Evolutionary conservation across 2,888 invertebrate genomes (phyloP).

Genomic region (Rotaria macrura): DNA sequence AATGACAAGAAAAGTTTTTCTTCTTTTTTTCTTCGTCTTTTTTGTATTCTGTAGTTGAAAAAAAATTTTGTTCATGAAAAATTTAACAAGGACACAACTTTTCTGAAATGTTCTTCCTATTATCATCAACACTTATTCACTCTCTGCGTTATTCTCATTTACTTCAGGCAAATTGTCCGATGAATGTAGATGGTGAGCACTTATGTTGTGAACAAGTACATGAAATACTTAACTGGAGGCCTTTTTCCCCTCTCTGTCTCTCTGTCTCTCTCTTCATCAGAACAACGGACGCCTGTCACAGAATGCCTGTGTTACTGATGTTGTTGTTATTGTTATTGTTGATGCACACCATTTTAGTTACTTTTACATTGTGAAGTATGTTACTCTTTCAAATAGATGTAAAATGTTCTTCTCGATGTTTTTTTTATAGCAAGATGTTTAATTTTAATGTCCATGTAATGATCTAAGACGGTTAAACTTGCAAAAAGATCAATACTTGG

Average conservation of each 20-base stretch:
- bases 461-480: not conserved
- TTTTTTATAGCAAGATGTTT: not conserved
- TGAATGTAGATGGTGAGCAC: not conserved
- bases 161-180: not conserved
- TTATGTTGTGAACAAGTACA: not conserved
- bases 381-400: not conserved
- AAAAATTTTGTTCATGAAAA: not conserved
- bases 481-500: not conserved
- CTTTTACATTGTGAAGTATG: not conserved
- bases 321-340: not conserved
- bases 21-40: not conserved
- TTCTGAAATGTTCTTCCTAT: not conserved
- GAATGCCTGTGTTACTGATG: not conserved
- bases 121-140: not conserved
- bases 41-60: not conserved
- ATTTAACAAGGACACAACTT: not conserved
- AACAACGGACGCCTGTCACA: not conserved
- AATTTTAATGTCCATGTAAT: not conserved
- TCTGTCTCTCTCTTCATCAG: not conserved
- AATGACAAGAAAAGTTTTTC: not conserved
- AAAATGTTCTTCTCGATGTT: not conserved
- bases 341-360: not conserved
- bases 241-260: not conserved
- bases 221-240: constrained; percentile 1
- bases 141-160: not conserved